These are phyloP conservation scores for Icerya purchasi DNA, from an alignment of 2,888 invertebrate genomes.

Conservation along the genomic window DNA sequence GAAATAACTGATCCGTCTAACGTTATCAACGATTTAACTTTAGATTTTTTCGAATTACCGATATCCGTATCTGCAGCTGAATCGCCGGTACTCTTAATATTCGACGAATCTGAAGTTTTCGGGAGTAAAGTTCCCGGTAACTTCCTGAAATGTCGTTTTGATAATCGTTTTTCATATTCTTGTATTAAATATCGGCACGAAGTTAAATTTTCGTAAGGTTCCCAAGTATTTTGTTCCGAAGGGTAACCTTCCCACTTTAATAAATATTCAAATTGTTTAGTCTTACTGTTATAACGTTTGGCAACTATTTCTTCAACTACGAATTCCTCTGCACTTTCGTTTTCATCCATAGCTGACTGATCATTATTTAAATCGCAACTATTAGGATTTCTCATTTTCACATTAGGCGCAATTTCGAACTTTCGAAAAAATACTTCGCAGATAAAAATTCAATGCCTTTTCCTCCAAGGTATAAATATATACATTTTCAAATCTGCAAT, in stretches of 20 bases:
- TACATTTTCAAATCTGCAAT: too few relatives aligned
- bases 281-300: constrained; percentile 55
- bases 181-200: constrained; percentile 55
- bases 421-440: too few relatives aligned
- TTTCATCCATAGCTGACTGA: background rate
- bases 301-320: constrained; percentile 64
- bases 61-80: background rate
- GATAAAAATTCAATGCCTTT: too few relatives aligned
- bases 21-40: background rate
- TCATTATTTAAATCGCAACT: background rate
- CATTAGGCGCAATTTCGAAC: background rate
- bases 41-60: background rate
- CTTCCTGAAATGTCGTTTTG: background rate
- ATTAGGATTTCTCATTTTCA: background rate
- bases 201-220: constrained; percentile 51
- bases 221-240: constrained; percentile 66
- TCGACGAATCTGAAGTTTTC: background rate
- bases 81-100: background rate
- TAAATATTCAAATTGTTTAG: constrained; percentile 53
- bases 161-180: constrained; percentile 37
- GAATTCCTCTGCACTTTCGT: constrained; percentile 34
- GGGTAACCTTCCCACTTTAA: constrained; percentile 68
- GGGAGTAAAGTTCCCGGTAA: background rate
- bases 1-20: background rate
- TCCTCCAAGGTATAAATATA: too few relatives aligned